Evolutionary conservation across 2,797 vertebrate genomes (phyloP), one percentile per base, ranked within the genome.

Genomic region (Cirrhinus mrigala): DNA sequence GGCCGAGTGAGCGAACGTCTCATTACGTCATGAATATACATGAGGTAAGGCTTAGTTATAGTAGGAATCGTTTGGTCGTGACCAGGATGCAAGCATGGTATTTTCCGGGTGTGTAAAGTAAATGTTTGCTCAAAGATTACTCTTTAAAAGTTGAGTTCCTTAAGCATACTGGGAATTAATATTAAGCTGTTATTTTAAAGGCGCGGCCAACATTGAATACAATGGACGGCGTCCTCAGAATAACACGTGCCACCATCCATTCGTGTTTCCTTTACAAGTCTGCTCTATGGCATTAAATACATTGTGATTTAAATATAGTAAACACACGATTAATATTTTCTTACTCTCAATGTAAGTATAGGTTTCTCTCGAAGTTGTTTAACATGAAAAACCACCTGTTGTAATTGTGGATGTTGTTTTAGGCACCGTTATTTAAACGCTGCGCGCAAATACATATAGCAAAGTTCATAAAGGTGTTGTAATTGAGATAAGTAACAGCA

Each of bases 51-150:
- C 2, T 29, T 46, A 10, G 14, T 11, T 6, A 27, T 58, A 71
- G 52, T 60, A 27, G 52, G 14, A 56, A 8, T 54, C n/a, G 1
- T 48, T 46, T 37, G 27, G 12, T 54, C n/a, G 3, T 68, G 60
- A 83, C 37, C 83, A 70, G 83, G 83, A 85, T 85, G 64, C 50
- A 6, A 29, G 37, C 6, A 15, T 12, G 7, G 16, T 40, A 71
- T 24, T 15, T 84, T 84, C 83, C 83, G 75, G 66, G 66, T 70
- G 83, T 60, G 76, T 24, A 12, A 68, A 46, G 48, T 69, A 77
- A 52, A 77, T 85, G 37, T 85, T 85, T 85, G 75, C 20, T 11
- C 7, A 70, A 18, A 4, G 83, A 60, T 79, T 79, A 60, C 3
- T 14, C 40, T 62, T 70, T 44, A 70, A 60, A 79, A 22, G 6